Base-by-base conservation (phyloP, 1,140 invertebrate species). In the Trichonephila inaurata region DNA sequence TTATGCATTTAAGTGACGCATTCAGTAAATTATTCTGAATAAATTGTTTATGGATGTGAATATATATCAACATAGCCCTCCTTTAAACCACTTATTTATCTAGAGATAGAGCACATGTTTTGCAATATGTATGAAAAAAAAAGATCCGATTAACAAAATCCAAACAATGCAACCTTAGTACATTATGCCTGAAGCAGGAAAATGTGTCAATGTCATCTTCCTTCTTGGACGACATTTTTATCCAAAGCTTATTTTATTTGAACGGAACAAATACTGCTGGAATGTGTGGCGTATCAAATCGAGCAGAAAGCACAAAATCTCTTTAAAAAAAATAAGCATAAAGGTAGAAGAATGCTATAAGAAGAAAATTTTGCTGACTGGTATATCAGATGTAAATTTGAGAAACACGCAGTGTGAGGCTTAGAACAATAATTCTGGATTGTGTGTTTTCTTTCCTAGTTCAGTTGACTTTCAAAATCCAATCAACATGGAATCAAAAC, bases 401-500 rank as follows among this genome's bases (percentile, higher is more conserved):
- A 40, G 10, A 40, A 77, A 40, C 72, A 77, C 16, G 33, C 24
- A 33, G 10, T 77, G 28, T 28, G 14, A 18, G 28, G 28, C 12
- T 1, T 77, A 28, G 28, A 40, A 77, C 72, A 40, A 77, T 77
- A 77, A 77, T 77, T 77, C 33, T 77, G 0, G 2, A 21, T 8
- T 69, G 3, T 19, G 18, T 28, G 33, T 69, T 69, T 33, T 33
- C 28, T 40, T 28, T 19, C 18, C 72, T 77, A 33, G 14, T n/a
- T 85, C 40, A 85, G 2, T 60, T 85, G 82, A 28, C 82, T 85
- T 85, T 85, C 40, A 85, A 85, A 85, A 85, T 44, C 51, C 28
- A 85, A 60, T 85, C 44, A 85, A 28, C 24, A 8, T 58, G 82
- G 14, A 58, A 24, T 60, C 58, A 85, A 58, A 85, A 85, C 58